Evolutionary conservation across 64 coral and sea anemone genomes (phyloP).

Genomic region (Anthopleura sola): DNA sequence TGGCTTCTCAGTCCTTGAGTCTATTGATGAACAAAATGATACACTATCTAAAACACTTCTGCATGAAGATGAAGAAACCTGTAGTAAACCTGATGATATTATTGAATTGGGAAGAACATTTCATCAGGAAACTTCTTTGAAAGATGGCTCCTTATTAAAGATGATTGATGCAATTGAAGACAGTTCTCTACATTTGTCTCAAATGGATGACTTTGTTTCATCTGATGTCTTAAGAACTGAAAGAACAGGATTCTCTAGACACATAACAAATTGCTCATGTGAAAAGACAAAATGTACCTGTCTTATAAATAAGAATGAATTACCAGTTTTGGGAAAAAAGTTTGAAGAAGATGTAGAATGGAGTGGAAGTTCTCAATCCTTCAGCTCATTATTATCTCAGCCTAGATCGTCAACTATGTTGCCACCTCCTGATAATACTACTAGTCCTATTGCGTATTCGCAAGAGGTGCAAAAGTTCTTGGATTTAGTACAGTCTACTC

Average conservation of each 20-base stretch:
- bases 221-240: background rate
- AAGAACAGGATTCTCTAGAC: background rate
- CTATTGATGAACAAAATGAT: background rate
- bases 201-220: background rate
- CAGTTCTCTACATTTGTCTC: background rate
- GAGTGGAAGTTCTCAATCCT: background rate
- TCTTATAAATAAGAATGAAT: background rate
- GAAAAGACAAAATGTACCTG: background rate
- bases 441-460: background rate
- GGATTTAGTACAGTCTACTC: constrained; percentile 50
- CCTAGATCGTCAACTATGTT: background rate
- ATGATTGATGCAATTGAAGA: background rate
- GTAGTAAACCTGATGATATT: background rate
- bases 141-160: background rate
- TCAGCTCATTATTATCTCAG: background rate
- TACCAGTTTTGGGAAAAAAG: background rate
- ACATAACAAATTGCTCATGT: background rate
- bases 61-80: background rate
- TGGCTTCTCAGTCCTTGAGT: background rate
- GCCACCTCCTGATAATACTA: background rate
- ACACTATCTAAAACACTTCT: background rate
- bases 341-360: background rate
- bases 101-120: background rate
- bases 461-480: constrained; percentile 1
- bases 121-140: background rate